phyloP scores from a whole-genome alignment of 2,797 vertebrate genomes.

The Sebastes umbrosus region DNA sequence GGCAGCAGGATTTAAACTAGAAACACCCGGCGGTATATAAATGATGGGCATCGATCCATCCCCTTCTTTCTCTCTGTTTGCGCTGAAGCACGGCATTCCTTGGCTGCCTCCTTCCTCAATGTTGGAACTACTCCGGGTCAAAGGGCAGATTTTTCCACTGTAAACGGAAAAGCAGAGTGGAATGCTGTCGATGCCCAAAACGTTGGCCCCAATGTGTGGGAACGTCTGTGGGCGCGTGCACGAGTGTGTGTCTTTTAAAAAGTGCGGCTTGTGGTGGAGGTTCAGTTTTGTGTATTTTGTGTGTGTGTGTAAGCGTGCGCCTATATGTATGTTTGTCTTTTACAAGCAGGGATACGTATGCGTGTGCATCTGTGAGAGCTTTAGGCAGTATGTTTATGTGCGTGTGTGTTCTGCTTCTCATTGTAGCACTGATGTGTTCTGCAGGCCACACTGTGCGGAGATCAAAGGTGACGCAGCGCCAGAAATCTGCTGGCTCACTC shows the following conservation, averaged over 20 bases:
- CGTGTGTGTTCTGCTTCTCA: constrained; percentile 39
- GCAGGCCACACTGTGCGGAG: constrained; percentile 42
- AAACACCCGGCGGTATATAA: constrained; percentile 27
- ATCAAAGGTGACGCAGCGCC: constrained; percentile 61
- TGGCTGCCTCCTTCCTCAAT: constrained; percentile 58
- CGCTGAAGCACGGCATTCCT: constrained; percentile 60
- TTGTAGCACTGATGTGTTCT: constrained; percentile 48
- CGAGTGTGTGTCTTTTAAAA: constrained; percentile 28
- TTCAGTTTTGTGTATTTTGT: constrained; percentile 12
- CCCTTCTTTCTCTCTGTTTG: constrained; percentile 26
- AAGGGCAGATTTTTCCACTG: constrained; percentile 76
- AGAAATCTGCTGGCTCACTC: constrained; percentile 65
- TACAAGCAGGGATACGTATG: constrained; percentile 17
- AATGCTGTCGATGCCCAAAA: constrained; percentile 73
- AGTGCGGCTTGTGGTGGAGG: neutral
- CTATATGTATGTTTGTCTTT: constrained; percentile 26
- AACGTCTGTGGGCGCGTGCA: constrained; percentile 53
- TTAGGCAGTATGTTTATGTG: neutral
- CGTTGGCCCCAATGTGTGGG: constrained; percentile 65
- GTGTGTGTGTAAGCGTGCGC: neutral
- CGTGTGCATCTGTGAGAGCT: neutral
- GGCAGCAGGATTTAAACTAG: constrained; percentile 11
- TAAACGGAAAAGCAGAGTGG: constrained; percentile 71
- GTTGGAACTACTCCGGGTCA: constrained; percentile 72
- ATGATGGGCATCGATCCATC: constrained; percentile 49